Evolutionary conservation across 2,888 invertebrate species (phyloP).

Genomic region (Miltochrista miniata): DNA sequence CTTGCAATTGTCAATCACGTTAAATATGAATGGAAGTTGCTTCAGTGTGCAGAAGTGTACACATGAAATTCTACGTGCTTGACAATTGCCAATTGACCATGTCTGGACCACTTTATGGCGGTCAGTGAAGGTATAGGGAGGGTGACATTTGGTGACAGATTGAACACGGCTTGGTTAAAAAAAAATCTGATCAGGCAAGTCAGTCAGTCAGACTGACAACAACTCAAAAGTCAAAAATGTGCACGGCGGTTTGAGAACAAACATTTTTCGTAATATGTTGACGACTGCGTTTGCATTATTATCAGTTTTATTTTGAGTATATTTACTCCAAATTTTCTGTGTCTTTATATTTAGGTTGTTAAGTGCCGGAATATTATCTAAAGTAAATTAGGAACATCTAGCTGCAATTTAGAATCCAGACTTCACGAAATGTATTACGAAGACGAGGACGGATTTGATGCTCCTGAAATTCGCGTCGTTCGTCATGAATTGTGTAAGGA

Average conservation of each 20-base stretch:
- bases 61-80: too few relatives aligned
- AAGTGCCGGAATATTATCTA: slow-evolving; percentile 46
- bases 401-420: slow-evolving; percentile 33
- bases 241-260: slow-evolving; percentile 44
- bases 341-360: slow-evolving; percentile 34
- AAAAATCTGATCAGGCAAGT: too few relatives aligned
- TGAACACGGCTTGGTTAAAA: too few relatives aligned
- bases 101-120: too few relatives aligned
- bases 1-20: too few relatives aligned
- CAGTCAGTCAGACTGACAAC: too few relatives aligned
- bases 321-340: slow-evolving; percentile 67
- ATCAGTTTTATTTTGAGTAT: slow-evolving; percentile 64
- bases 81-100: too few relatives aligned
- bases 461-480: slow-evolving; percentile 67
- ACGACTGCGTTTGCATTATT: slow-evolving; percentile 62
- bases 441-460: slow-evolving; percentile 59
- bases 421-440: slow-evolving; percentile 68
- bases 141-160: too few relatives aligned
- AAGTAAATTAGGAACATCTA: slow-evolving; percentile 30
- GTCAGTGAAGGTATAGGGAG: too few relatives aligned
- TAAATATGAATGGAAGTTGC: too few relatives aligned
- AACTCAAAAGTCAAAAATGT: slow-evolving; percentile 47
- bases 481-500: slow-evolving; percentile 68
- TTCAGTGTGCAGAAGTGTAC: too few relatives aligned
- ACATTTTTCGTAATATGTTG: slow-evolving; percentile 60